Base-by-base conservation (phyloP, 2,888 invertebrate genomes). In the Stenolophus ochropezus region DNA sequence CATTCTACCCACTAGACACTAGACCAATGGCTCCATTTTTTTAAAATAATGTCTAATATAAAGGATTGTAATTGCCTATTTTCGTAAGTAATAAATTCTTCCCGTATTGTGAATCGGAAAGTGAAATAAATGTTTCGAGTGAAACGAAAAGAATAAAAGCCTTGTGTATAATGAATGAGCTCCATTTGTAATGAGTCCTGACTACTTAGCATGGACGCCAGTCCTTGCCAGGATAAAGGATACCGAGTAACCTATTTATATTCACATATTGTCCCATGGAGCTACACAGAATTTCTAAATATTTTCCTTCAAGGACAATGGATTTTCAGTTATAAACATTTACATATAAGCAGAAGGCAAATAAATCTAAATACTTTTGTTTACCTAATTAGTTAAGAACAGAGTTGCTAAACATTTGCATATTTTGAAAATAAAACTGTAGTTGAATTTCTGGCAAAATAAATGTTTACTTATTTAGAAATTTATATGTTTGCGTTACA, bases 241-340 rank as follows among this genome's bases (percentile, higher is more conserved):
- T 61, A 53, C 18, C 5, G 56, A 27, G 23, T 2, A n/a, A 14
- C n/a, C 25, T 61, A 61, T 61, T 61, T 61, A 25, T 61, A 61
- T 61, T 61, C 61, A n/a, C 4, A 14, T 23, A 61, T 61, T 23
- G 61, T 25, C 23, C 23, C 25, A 27, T 61, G 25, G 14, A 21
- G 23, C 58, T 25, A 6, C 2, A 14, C 25, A 61, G 61, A 61
- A 61, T 61, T 61, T 61, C 25, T 61, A 61, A 61, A 61, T 61
- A 61, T 61, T 61, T 61, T 61, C 23, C 14, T 11, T 25, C 61
- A 61, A 25, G 23, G 61, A 25, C 58, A 58, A 23, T 14, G 25
- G 25, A 61, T 23, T 25, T 18, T 56, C 21, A 8, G 11, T 56
- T 18, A 56, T 56, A 56, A 56, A 56, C 56, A 20, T 8, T 42